Conservation (phyloP, 2,113 vertebrate species). For the Fregetta grallaria region DNA sequence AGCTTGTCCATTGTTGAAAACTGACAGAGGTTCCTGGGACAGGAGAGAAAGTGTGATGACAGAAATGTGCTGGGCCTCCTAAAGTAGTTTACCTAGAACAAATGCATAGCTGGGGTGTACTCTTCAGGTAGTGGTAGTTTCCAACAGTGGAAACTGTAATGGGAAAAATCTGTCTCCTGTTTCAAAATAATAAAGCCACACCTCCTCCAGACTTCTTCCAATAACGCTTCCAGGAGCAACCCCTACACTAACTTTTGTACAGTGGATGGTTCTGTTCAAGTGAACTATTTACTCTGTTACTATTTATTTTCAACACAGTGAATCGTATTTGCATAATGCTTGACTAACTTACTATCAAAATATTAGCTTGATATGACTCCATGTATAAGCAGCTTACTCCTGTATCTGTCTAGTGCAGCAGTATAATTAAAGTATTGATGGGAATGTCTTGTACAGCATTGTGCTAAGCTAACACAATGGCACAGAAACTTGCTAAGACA, state of each 20-base stretch:
- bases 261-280: neutral
- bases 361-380: constrained; percentile 26
- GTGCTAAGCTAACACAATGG: neutral
- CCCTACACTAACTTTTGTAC: neutral
- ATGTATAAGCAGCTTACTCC: neutral
- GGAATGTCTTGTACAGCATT: neutral
- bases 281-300: neutral
- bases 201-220: neutral
- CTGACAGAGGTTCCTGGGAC: neutral
- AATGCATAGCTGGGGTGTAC: accelerated
- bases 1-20: neutral
- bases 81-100: neutral
- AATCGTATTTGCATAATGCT: constrained; percentile 26
- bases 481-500: constrained; percentile 15
- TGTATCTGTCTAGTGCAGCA: neutral
- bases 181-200: neutral
- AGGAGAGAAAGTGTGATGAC: neutral
- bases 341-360: constrained; percentile 36
- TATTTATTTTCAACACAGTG: constrained; percentile 19
- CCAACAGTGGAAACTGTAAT: neutral
- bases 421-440: neutral
- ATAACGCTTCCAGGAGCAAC: neutral
- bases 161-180: neutral
- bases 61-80: neutral
- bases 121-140: neutral